Conservation (phyloP, 2,888 invertebrate genomes). For the Clunio marinus region DNA sequence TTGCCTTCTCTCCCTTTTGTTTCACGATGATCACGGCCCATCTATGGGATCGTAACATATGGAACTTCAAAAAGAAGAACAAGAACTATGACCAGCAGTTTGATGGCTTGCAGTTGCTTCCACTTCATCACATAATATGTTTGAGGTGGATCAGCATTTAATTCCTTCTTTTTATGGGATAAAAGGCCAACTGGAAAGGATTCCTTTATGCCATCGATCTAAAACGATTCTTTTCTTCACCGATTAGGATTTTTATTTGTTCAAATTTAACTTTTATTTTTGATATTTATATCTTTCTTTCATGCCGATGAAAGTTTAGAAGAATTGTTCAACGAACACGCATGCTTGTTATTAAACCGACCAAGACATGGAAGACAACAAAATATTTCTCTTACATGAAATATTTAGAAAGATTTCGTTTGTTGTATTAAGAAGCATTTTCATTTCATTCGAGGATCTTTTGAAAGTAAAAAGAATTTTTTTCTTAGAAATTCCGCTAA, state of each 20-base stretch:
- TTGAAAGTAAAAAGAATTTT: neutral
- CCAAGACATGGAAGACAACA: no score
- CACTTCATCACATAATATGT: conserved; percentile 34
- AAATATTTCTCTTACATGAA: no score
- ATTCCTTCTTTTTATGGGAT: conserved; percentile 1
- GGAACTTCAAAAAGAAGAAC: no score
- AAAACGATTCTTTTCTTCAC: neutral
- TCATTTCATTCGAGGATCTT: neutral
- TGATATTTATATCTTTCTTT: neutral
- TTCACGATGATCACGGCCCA: neutral
- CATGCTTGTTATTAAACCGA: no score
- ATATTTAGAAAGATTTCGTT: no score
- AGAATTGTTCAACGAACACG: no score
- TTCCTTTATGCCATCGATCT: no score
- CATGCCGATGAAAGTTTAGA: neutral
- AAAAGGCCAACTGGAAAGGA: neutral
- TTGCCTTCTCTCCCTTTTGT: conserved; percentile 6
- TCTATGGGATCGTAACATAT: conserved; percentile 25
- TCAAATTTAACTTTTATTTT: neutral
- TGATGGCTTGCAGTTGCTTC: conserved; percentile 13
- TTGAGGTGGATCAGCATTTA: conserved; percentile 4
- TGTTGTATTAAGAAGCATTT: neutral
- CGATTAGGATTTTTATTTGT: conserved; percentile 14
- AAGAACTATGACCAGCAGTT: neutral
- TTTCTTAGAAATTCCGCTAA: conserved; percentile 32